A percentile compares a stretch with the other conserved stretches of the same genome.
These are phyloP conservation scores for Podabrus alpinus DNA, from an alignment of 2,888 invertebrate genomes.

Conservation along the genomic window DNA sequence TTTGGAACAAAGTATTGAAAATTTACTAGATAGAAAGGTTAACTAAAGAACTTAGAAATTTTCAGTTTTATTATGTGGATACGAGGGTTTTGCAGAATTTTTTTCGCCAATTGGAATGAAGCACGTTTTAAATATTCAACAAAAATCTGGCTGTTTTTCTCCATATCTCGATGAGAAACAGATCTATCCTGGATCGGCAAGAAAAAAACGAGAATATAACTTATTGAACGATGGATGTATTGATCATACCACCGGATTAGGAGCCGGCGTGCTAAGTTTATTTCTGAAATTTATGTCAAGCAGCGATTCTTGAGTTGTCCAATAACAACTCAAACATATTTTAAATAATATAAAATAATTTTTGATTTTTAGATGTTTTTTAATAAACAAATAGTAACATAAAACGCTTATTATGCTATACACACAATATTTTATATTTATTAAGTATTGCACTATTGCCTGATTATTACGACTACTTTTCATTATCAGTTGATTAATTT, in stretches of 20 bases:
- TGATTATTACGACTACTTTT: too few relatives aligned
- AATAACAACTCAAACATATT: background rate
- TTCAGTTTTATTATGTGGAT: slow-evolving; percentile 57
- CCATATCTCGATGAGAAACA: slow-evolving; percentile 6
- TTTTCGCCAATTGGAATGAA: slow-evolving; percentile 47
- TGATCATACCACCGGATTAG: slow-evolving; percentile 47
- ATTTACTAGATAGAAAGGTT: background rate
- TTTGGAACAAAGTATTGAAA: slow-evolving; percentile 44
- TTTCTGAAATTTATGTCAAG: background rate
- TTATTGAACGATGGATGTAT: slow-evolving; percentile 51
- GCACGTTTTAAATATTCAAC: slow-evolving; percentile 52
- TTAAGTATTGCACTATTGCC: too few relatives aligned
- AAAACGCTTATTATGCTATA: too few relatives aligned
- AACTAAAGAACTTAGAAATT: slow-evolving; percentile 1
- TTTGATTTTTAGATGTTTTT: background rate
- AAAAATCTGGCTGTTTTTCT: slow-evolving; percentile 50
- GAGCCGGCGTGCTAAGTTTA: background rate
- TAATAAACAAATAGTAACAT: too few relatives aligned
- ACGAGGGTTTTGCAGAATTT: slow-evolving; percentile 58
- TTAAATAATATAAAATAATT: background rate
- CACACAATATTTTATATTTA: too few relatives aligned
- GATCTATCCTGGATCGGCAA: slow-evolving; percentile 22
- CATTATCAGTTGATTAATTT: too few relatives aligned
- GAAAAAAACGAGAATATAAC: slow-evolving; percentile 42
- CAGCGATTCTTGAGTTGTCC: background rate